These are phyloP conservation scores for Pristionchus exspectatus DNA, from an alignment of 2,888 invertebrate species.

Conservation along the genomic window DNA sequence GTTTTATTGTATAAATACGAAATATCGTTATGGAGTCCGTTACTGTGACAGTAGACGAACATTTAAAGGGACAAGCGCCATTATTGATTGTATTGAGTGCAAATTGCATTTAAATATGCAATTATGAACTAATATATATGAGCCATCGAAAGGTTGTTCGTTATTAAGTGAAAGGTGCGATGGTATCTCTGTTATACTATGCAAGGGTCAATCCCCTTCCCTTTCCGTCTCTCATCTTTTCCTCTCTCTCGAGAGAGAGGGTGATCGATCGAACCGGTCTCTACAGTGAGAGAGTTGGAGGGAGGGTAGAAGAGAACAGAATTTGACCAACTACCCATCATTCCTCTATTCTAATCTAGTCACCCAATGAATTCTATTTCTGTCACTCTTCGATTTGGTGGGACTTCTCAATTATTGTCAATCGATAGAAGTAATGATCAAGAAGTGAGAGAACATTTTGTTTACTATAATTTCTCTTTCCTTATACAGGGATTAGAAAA, in stretches of 20 bases:
- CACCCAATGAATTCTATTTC: conserved; percentile 12
- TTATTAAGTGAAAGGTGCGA: no score
- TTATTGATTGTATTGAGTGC: no score
- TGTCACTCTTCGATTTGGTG: conserved; percentile 41
- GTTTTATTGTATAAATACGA: no score
- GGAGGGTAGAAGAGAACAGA: not conserved
- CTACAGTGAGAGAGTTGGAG: conserved; percentile 27
- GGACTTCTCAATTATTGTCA: not conserved
- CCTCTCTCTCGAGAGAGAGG: not conserved
- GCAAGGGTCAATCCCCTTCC: not conserved
- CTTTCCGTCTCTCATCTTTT: not conserved
- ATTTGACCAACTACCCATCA: not conserved
- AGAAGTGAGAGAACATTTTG: not conserved
- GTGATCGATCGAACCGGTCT: conserved; percentile 46
- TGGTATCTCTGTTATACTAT: no score
- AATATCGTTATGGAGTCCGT: no score
- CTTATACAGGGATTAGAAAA: not conserved
- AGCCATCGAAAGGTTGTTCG: no score
- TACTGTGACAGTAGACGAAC: no score
- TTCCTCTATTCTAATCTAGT: not conserved
- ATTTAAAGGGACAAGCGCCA: no score
- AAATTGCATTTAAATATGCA: no score
- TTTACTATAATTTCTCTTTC: not conserved
- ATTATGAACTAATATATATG: no score
- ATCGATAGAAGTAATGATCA: conserved; percentile 6